phyloP scores from a whole-genome alignment of 2,888 invertebrate genomes.

The Caenorhabditis doughertyi region DNA sequence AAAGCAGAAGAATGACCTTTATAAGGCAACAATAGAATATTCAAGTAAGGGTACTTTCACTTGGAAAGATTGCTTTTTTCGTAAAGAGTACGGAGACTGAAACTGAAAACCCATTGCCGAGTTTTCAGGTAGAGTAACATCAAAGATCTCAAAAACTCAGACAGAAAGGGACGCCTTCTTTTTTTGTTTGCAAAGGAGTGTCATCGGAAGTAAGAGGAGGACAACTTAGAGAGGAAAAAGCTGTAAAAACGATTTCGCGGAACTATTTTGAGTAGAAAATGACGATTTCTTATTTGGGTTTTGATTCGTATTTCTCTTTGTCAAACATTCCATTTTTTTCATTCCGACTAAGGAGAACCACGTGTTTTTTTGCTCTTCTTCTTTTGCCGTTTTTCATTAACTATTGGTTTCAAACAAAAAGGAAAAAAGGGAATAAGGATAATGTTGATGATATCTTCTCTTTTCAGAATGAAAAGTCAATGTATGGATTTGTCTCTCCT shows the following conservation, averaged over 20 bases:
- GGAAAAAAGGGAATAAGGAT: slow-evolving; percentile 5
- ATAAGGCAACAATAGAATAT: slow-evolving; percentile 45
- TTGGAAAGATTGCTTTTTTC: slow-evolving; percentile 22
- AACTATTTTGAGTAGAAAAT: slow-evolving; percentile 24
- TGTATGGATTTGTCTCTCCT: slow-evolving; percentile 10
- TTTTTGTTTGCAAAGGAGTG: slow-evolving; percentile 30
- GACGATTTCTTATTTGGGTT: slow-evolving; percentile 47
- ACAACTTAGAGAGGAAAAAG: slow-evolving; percentile 17
- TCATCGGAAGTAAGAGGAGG: slow-evolving; percentile 12
- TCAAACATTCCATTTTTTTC: slow-evolving; percentile 26
- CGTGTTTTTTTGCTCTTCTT: slow-evolving; percentile 49
- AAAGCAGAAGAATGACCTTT: neutral
- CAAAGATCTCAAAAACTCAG: slow-evolving; percentile 33
- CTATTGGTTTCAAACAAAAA: neutral
- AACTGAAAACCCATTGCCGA: slow-evolving; percentile 22
- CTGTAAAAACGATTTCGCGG: slow-evolving; percentile 17
- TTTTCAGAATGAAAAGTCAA: slow-evolving; percentile 10
- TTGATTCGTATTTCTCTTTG: slow-evolving; percentile 1
- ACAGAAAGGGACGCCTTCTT: slow-evolving; percentile 20
- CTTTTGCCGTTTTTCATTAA: slow-evolving; percentile 29
- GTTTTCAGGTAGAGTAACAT: slow-evolving; percentile 8
- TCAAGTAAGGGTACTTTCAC: slow-evolving; percentile 3
- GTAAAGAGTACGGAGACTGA: neutral
- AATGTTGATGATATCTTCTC: slow-evolving; percentile 19
- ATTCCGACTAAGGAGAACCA: slow-evolving; percentile 1